Percentiles rank a stretch among this genome's conserved stretches.
These are phyloP conservation scores for Rhadina sibilatrix DNA, from an alignment of 2,113 vertebrate species.

Conservation along the genomic window DNA sequence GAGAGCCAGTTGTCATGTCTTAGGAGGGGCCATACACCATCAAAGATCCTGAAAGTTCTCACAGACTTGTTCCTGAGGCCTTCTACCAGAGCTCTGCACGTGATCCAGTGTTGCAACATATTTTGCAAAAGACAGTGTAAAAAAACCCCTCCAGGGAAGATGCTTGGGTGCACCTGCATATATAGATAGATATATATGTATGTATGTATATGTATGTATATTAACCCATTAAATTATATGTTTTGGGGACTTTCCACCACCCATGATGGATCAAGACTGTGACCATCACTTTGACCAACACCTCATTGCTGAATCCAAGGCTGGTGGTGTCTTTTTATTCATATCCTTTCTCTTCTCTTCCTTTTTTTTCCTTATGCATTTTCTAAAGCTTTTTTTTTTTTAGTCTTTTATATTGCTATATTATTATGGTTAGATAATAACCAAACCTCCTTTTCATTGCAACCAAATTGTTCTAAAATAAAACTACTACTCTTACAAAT, in stretches of 20 bases:
- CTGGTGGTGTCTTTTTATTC: neutral
- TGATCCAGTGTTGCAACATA: neutral
- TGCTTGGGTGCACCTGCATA: neutral
- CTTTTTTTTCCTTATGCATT: neutral
- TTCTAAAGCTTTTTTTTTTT: neutral
- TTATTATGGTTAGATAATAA: neutral
- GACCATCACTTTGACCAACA: fast-evolving
- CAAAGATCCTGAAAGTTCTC: too few relatives aligned
- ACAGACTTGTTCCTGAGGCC: neutral
- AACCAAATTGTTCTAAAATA: neutral
- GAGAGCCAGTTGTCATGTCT: neutral
- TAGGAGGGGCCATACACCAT: neutral
- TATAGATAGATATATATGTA: too few relatives aligned
- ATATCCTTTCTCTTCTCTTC: neutral
- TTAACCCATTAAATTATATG: neutral
- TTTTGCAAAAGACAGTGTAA: neutral
- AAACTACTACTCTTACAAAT: neutral
- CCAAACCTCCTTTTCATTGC: neutral
- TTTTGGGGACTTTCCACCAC: neutral
- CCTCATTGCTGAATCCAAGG: fast-evolving
- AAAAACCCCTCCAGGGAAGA: fast-evolving
- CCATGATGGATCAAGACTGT: neutral
- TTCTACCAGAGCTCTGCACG: neutral
- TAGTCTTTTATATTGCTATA: neutral
- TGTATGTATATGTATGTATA: fast-evolving